Base-by-base conservation (phyloP, 2,113 vertebrate genomes). In the Saguinus imperator region DNA sequence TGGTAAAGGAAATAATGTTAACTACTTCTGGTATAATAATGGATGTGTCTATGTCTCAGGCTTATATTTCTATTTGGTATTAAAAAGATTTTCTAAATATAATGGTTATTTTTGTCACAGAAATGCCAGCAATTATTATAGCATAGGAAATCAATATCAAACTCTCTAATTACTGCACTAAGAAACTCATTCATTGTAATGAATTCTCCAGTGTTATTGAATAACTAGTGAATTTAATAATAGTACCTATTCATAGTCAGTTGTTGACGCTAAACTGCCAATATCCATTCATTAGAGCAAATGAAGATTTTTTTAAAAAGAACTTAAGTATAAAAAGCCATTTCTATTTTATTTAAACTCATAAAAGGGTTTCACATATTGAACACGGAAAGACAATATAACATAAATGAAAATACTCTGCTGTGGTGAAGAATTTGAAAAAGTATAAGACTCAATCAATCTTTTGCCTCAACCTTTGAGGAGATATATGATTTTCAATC, bases 101-200 rank as follows among this genome's bases (percentile, higher is more conserved):
- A 94, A 91, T 91, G 87, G 96, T 88, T 96, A 95, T 90, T 97
- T 97, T 97, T 92, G 32, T 97, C 57, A 96, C 57, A 90, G 87
- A 96, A 97, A 96, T 97, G 76, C 72, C 95, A 92, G 76, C 29
- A 87, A 94, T 94, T 97, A 94, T 97, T 80, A 92, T 40, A 95
- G 75, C 35, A 87, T 68, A 92, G 89, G 43, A 94, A 97, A 95
- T 97, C 96, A 85, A 85, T 97, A 97, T 66, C 92, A 95, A 89
- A 77, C 40, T 86, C 73, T 87, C 89, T 97, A 97, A 97, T 97
- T 95, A 94, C 66, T 68, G 25, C 84, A 68, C 45, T 73, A 94
- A 82, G 87, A 92, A 92, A 90, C 64, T 70, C 55, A 89, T 95
- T 96, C 45, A 77, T 66, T 95, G 57, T 95, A 85, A 95, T 86